Conservation (phyloP, 2,888 invertebrate species). For the Noctua pronuba region DNA sequence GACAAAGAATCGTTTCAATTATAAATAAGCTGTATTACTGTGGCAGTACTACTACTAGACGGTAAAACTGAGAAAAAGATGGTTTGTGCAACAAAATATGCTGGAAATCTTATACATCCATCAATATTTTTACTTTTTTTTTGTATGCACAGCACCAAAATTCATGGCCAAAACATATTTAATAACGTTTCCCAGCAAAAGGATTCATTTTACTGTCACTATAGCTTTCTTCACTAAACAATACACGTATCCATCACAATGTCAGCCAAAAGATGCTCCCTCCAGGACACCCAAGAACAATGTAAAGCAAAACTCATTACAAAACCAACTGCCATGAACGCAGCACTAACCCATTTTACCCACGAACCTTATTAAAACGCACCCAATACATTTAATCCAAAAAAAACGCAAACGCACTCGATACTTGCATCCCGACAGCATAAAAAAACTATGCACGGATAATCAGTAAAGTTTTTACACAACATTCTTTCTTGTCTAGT, state of each 20-base stretch:
- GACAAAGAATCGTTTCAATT: neutral
- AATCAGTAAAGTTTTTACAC: constrained; percentile 51
- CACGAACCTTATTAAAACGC: constrained; percentile 34
- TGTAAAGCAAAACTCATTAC: constrained; percentile 11
- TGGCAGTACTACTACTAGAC: neutral
- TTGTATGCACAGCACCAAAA: neutral
- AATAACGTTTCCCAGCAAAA: neutral
- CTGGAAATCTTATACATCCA: neutral
- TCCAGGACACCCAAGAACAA: neutral
- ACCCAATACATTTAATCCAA: constrained; percentile 18
- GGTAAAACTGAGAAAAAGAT: neutral
- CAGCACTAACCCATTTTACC: constrained; percentile 49
- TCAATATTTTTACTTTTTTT: neutral
- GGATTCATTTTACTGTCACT: neutral
- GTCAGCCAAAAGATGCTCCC: neutral
- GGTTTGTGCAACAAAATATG: neutral
- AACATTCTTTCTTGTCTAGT: constrained; percentile 70
- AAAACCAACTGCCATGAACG: constrained; percentile 11
- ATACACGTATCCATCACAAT: neutral
- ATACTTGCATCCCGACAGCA: constrained; percentile 34
- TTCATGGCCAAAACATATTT: neutral
- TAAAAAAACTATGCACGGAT: constrained; percentile 44
- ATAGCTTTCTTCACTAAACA: neutral
- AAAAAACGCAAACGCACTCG: constrained; percentile 28
- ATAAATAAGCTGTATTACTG: neutral